Percentiles rank a stretch among this genome's conserved stretches.
phyloP scores from a whole-genome alignment of 2,888 invertebrate species.

The Sinotaia quadrata region DNA sequence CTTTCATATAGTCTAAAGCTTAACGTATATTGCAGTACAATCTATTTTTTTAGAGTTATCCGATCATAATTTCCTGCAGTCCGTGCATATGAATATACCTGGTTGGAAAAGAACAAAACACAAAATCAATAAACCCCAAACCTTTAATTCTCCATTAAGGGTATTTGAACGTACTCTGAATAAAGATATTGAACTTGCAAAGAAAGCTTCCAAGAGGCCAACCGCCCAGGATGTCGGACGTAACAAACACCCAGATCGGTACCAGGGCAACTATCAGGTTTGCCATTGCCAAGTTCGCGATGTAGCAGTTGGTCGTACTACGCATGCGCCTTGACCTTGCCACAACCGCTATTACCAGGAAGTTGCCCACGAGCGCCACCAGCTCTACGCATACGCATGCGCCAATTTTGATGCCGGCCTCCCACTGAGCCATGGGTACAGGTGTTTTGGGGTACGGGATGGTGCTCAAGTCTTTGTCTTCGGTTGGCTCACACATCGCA shows the following conservation, averaged over 20 bases:
- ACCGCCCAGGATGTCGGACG: conserved; percentile 82
- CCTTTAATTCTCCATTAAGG: too few relatives aligned
- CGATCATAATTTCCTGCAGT: too few relatives aligned
- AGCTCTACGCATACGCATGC: conserved; percentile 45
- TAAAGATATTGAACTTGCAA: conserved; percentile 84
- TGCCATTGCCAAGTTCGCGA: conserved; percentile 65
- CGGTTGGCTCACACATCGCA: not conserved
- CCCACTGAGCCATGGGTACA: conserved; percentile 44
- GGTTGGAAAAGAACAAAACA: too few relatives aligned
- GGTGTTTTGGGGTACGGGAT: conserved; percentile 41
- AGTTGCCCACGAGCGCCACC: conserved; percentile 56
- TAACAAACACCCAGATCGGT: conserved; percentile 84
- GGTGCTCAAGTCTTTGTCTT: conserved; percentile 38
- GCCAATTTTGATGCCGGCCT: conserved; percentile 51
- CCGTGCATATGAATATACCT: too few relatives aligned
- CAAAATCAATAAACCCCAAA: too few relatives aligned
- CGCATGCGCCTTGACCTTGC: conserved; percentile 56
- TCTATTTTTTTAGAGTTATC: too few relatives aligned
- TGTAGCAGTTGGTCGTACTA: conserved; percentile 67
- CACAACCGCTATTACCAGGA: conserved; percentile 57
- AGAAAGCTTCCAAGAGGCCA: conserved; percentile 82
- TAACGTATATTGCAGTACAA: too few relatives aligned
- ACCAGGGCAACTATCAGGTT: conserved; percentile 71
- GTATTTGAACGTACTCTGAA: conserved; percentile 78
- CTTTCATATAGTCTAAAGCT: too few relatives aligned